Evolutionary conservation across 2,888 invertebrate genomes (phyloP), one percentile per base, ranked within the genome.

Genomic region (Cyclophora punctaria): DNA sequence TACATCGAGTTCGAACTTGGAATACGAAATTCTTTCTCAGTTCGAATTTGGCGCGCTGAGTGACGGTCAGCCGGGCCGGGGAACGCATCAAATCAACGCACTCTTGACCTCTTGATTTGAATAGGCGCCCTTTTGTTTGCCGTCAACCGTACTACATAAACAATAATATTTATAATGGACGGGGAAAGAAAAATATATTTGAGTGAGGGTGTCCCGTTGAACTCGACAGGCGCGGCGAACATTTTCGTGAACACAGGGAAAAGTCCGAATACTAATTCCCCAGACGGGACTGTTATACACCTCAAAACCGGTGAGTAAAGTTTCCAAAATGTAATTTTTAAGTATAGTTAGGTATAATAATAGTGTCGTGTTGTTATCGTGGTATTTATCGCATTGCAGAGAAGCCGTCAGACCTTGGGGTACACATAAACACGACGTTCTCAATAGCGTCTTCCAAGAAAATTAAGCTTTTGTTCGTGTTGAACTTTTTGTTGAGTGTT

Each of bases 371-470:
- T 60, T 35, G 41, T 49, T 49, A 60, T 57, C 61, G 62, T 64
- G 59, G 57, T 60, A 51, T 61, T 66, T 67, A 56, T 61, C 60
- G 50, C 61, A 61, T 83, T 81, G 50, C 76, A 86, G 86, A 81
- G 54, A 84, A 82, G 56, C 78, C 81, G 35, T 69, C 83, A 40
- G 86, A 87, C 63, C 80, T 86, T 65, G 87, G 85, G 60, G 80
- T 87, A 48, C 86, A 87, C 62, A 83, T 87, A 63, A 86, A 87
- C 63, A 86, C 87, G 41, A 87, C 86, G 50, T 77, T 85, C 62
- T 80, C 85, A 49, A 79, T 86, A 70, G 85, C 83, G 79, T 85
- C 87, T 80, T 85, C 85, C 71, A 86, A 83, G 83, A 87, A 86
- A 82, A 79, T 87, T 62, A 84, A 77, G 71, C 72, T 85, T 58